Conservation (phyloP, 2,888 invertebrate genomes). For the Drosophila leonis region DNA sequence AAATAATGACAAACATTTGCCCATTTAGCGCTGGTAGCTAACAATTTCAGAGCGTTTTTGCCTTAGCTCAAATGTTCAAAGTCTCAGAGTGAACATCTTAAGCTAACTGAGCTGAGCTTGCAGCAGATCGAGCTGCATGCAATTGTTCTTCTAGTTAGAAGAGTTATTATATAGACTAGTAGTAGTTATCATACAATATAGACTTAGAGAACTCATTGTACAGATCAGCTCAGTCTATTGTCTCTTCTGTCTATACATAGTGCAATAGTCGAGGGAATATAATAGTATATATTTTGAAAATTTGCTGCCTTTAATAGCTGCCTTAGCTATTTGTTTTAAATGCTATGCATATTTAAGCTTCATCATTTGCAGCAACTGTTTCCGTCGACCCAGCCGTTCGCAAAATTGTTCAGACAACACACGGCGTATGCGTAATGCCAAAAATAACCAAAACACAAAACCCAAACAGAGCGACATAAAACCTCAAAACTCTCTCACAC, state of each 20-base stretch:
- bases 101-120: background rate
- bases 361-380: constrained; percentile 44
- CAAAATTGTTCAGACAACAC: constrained; percentile 52
- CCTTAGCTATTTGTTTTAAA: constrained; percentile 41
- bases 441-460: constrained; percentile 70
- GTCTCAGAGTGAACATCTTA: background rate
- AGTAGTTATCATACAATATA: background rate
- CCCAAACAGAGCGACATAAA: constrained; percentile 53
- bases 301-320: background rate
- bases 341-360: constrained; percentile 52
- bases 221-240: background rate
- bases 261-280: too few species aligned
- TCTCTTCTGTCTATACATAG: too few species aligned
- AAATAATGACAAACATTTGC: constrained; percentile 25
- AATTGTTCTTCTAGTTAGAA: background rate
- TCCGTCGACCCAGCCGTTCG: constrained; percentile 14
- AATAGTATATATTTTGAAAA: background rate
- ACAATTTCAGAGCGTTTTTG: too few species aligned
- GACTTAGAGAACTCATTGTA: background rate
- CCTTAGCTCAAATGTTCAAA: background rate
- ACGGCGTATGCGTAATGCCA: constrained; percentile 71
- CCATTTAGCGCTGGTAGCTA: background rate
- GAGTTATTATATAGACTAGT: background rate
- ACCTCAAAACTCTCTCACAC: constrained; percentile 33
- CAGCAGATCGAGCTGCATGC: background rate